Evolutionary conservation across 2,113 vertebrate genomes (phyloP).

Genomic region (Daphoenositta chrysoptera): DNA sequence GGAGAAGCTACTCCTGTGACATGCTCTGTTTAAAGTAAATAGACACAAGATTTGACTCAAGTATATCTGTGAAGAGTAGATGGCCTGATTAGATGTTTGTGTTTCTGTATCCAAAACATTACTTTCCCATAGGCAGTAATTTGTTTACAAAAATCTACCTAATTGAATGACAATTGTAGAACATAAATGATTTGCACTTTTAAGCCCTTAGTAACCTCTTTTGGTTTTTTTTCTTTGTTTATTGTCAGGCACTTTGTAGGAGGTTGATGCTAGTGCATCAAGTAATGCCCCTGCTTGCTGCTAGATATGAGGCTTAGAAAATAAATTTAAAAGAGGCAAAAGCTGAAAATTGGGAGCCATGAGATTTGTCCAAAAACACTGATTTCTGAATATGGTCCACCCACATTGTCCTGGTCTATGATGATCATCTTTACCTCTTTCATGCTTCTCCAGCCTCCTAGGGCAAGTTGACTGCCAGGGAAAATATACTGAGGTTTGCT

Average conservation of each 20-base stretch:
- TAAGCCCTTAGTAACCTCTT: neutral
- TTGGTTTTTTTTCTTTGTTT: neutral
- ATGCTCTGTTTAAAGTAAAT: conserved; percentile 16
- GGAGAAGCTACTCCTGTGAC: neutral
- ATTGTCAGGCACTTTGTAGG: neutral
- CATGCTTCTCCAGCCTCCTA: neutral
- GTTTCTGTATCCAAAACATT: conserved; percentile 16
- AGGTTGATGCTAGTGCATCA: neutral
- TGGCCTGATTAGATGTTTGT: conserved; percentile 12
- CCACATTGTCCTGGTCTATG: neutral
- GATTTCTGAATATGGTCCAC: neutral
- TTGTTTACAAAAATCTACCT: neutral
- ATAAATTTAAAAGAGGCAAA: neutral
- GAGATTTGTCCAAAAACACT: neutral
- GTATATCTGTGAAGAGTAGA: conserved; percentile 15
- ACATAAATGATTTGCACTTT: neutral
- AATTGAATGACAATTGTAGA: neutral
- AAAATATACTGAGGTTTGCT: neutral
- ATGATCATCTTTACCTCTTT: neutral
- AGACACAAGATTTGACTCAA: neutral
- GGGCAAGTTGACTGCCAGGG: neutral
- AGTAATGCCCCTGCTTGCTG: neutral
- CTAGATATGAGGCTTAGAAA: neutral
- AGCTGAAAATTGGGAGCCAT: neutral
- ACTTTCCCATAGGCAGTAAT: neutral